These are phyloP conservation scores for Tetragonisca angustula DNA, from an alignment of 2,888 invertebrate genomes.

Conservation along the genomic window DNA sequence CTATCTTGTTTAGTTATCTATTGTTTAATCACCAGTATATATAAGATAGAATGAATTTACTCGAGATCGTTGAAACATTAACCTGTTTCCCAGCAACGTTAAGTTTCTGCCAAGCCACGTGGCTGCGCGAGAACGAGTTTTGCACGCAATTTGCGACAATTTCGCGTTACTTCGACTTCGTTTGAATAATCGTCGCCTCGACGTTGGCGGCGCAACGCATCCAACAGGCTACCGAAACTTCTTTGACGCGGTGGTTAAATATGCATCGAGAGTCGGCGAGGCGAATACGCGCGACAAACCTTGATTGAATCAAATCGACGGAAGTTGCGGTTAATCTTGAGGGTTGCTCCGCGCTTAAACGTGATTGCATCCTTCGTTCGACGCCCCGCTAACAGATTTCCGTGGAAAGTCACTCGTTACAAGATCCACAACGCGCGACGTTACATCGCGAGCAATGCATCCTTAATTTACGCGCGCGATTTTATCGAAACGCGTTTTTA, in stretches of 20 bases:
- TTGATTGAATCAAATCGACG: slow-evolving; percentile 36
- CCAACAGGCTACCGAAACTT: not conserved
- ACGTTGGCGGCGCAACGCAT: not conserved
- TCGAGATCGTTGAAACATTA: not conserved
- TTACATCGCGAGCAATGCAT: not conserved
- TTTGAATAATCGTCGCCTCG: not conserved
- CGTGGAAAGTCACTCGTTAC: slow-evolving; percentile 13
- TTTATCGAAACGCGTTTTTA: slow-evolving; percentile 1
- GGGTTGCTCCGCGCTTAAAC: slow-evolving; percentile 20
- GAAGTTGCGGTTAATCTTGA: slow-evolving; percentile 27
- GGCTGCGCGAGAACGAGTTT: not conserved
- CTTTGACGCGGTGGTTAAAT: slow-evolving; percentile 9
- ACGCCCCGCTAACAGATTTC: slow-evolving; percentile 24
- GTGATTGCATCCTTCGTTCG: slow-evolving; percentile 46
- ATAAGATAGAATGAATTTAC: not conserved
- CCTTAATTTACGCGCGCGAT: not conserved
- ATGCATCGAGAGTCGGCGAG: slow-evolving; percentile 21
- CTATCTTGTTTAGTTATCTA: too few relatives aligned
- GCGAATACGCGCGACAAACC: not conserved
- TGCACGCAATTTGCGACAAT: not conserved
- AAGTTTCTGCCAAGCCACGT: not conserved
- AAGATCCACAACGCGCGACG: not conserved
- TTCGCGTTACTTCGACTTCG: not conserved
- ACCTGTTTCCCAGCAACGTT: not conserved
- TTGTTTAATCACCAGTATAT: too few relatives aligned